Conservation (phyloP, 2,113 vertebrate species). For the Mesitornis unicolor region DNA sequence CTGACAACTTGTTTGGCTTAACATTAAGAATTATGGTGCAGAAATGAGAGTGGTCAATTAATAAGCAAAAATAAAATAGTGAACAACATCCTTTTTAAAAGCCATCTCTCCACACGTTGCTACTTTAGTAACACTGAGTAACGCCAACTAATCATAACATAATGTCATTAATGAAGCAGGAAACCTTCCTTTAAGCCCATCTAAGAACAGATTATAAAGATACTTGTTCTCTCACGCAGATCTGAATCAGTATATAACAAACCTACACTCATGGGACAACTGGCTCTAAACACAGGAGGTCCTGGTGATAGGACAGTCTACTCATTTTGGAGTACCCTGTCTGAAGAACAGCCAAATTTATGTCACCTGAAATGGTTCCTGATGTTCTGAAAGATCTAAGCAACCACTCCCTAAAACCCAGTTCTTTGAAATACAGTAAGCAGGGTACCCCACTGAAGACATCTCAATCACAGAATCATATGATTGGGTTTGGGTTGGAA, state of each 20-base stretch:
- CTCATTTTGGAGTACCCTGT: not conserved
- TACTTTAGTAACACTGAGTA: not conserved
- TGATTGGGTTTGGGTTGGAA: too few species aligned
- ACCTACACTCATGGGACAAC: not conserved
- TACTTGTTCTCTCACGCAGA: not conserved
- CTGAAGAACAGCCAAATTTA: not conserved
- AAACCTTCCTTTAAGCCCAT: slow-evolving; percentile 28
- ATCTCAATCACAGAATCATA: too few species aligned
- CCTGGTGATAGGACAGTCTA: not conserved
- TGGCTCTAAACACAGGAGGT: not conserved
- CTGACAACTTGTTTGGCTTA: not conserved
- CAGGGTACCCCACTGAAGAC: not conserved
- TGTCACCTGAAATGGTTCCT: not conserved
- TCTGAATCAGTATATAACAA: not conserved
- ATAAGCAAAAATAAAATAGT: not conserved
- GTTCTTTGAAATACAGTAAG: not conserved
- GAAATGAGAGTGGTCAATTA: not conserved
- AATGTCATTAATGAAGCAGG: slow-evolving; percentile 5
- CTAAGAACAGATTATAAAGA: slow-evolving; percentile 21
- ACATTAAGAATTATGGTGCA: not conserved
- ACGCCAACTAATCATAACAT: not conserved
- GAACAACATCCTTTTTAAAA: not conserved
- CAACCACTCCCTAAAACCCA: not conserved
- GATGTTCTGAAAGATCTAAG: not conserved
- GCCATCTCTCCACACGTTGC: not conserved